These are phyloP conservation scores for Sclerurus mexicanus DNA, from an alignment of 2,113 vertebrate genomes.

Conservation along the genomic window DNA sequence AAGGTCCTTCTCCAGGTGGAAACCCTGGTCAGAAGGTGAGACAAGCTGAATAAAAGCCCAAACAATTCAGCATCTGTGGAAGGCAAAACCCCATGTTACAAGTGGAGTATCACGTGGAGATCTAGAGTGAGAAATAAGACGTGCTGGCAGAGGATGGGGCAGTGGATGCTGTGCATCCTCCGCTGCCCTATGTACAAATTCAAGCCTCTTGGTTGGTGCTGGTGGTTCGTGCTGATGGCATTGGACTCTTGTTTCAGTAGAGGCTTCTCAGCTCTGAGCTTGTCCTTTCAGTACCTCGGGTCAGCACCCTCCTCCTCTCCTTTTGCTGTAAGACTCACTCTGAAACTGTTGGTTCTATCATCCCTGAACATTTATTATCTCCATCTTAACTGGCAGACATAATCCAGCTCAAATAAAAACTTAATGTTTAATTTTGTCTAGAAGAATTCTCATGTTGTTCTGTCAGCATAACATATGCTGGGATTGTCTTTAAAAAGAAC, in stretches of 20 bases:
- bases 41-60: neutral
- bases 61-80: neutral
- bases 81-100: rapidly evolving
- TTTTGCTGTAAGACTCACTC: neutral
- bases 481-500: neutral
- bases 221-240: rapidly evolving
- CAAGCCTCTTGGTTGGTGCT: neutral
- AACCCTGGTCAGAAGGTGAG: neutral
- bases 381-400: neutral
- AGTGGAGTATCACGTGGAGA: neutral
- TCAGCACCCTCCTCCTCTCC: neutral
- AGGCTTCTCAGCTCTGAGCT: neutral
- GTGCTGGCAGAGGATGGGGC: neutral
- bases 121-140: neutral
- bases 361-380: neutral
- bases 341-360: neutral
- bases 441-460: neutral
- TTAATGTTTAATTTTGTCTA: neutral
- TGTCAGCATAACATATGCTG: neutral
- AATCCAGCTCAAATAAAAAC: neutral
- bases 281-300: neutral
- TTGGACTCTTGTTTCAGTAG: neutral
- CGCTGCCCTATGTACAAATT: rapidly evolving
- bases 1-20: neutral
- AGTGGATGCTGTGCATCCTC: neutral